phyloP scores from a whole-genome alignment of 2,797 vertebrate genomes.

The Percopsis omiscomaycus region DNA sequence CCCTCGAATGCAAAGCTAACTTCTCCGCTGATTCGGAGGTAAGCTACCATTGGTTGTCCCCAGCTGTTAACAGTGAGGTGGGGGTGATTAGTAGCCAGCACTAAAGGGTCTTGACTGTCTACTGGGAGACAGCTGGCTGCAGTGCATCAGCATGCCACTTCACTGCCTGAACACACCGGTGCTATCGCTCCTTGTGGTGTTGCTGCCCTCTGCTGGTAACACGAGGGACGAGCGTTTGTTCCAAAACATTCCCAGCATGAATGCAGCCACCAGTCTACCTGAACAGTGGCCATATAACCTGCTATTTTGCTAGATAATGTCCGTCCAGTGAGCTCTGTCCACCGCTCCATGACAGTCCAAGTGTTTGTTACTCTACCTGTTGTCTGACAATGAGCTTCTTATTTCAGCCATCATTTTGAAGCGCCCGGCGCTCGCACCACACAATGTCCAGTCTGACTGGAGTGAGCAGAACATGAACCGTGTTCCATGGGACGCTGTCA shows the following conservation, averaged over 20 bases:
- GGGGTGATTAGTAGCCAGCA: background rate
- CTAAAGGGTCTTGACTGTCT: constrained; percentile 4
- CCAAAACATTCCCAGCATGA: too few relatives aligned
- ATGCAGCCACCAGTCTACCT: too few relatives aligned
- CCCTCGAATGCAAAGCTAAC: constrained; percentile 27
- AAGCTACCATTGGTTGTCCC: constrained; percentile 1
- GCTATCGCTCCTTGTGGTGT: constrained; percentile 24
- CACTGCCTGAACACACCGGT: background rate
- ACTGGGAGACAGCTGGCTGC: background rate
- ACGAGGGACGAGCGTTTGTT: background rate
- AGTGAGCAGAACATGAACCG: constrained; percentile 40
- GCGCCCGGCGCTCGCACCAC: constrained; percentile 50
- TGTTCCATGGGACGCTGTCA: constrained; percentile 31
- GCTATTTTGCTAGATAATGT: background rate
- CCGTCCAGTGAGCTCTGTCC: background rate
- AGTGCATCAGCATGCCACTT: background rate
- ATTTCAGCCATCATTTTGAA: constrained; percentile 27
- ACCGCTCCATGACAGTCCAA: background rate
- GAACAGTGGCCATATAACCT: too few relatives aligned
- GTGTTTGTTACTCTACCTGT: constrained; percentile 17
- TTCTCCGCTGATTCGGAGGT: constrained; percentile 21
- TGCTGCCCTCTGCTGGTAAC: constrained; percentile 75
- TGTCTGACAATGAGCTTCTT: constrained; percentile 22
- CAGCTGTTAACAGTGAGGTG: constrained; percentile 7
- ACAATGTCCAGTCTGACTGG: constrained; percentile 57